Evolutionary conservation across 1,140 invertebrate species (phyloP).

Genomic region (Drosophila auraria): DNA sequence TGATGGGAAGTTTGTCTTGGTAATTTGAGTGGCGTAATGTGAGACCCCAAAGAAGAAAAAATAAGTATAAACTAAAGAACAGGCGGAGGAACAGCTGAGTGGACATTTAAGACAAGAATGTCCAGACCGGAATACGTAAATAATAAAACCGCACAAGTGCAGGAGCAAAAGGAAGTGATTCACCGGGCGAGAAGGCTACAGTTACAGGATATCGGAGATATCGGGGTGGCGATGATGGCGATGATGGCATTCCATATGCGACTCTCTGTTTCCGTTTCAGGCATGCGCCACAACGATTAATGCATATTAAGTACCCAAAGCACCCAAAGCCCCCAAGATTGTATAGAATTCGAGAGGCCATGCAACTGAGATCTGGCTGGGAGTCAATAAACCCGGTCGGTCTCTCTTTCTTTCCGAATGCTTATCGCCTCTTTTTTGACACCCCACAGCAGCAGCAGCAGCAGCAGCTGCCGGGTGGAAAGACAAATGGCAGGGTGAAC

Average conservation of each 20-base stretch:
- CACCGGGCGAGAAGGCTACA: slow-evolving; percentile 23
- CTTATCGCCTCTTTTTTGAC: slow-evolving; percentile 50
- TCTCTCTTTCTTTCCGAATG: slow-evolving; percentile 11
- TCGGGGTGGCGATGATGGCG: slow-evolving; percentile 29
- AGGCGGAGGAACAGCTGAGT: slow-evolving; percentile 66
- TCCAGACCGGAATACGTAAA: slow-evolving; percentile 26
- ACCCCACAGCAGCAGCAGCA: slow-evolving; percentile 27
- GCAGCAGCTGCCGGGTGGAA: slow-evolving; percentile 27
- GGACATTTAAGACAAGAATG: slow-evolving; percentile 60
- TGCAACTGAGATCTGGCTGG: slow-evolving; percentile 20
- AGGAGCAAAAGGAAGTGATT: slow-evolving; percentile 66
- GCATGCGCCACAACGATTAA: slow-evolving; percentile 48
- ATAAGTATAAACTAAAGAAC: slow-evolving; percentile 19
- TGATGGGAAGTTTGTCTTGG: slow-evolving; percentile 55
- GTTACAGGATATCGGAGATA: slow-evolving; percentile 76
- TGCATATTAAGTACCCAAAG: slow-evolving; percentile 57
- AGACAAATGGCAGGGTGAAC: slow-evolving; percentile 13
- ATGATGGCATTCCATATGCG: background rate
- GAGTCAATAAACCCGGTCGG: slow-evolving; percentile 46
- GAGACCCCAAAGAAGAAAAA: slow-evolving; percentile 27
- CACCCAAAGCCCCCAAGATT: slow-evolving; percentile 8
- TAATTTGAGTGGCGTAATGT: slow-evolving; percentile 69
- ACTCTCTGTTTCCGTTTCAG: slow-evolving; percentile 53
- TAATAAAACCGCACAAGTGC: slow-evolving; percentile 75
- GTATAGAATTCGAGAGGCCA: slow-evolving; percentile 32